phyloP scores from a whole-genome alignment of 2,888 invertebrate species.

The Actias luna region DNA sequence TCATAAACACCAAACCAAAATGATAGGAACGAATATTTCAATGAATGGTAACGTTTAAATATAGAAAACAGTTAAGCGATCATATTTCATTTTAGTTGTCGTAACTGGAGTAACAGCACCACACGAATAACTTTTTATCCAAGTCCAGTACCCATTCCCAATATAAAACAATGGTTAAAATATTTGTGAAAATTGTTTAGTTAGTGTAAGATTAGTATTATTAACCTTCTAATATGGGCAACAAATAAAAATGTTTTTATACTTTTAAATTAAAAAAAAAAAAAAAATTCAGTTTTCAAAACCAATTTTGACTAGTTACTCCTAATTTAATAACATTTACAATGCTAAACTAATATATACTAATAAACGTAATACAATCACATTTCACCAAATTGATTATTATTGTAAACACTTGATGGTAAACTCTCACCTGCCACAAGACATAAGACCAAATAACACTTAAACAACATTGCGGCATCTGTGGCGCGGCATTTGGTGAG shows the following conservation, averaged over 20 bases:
- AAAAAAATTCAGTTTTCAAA: neutral
- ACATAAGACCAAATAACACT: conserved; percentile 50
- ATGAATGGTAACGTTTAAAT: neutral
- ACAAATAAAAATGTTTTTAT: neutral
- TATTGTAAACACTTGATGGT: conserved; percentile 14
- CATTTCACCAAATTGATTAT: conserved; percentile 7
- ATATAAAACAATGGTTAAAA: neutral
- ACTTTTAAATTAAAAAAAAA: neutral
- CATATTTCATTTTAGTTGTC: neutral
- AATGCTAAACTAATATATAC: neutral
- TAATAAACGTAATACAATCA: neutral
- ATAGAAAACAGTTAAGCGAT: conserved; percentile 6
- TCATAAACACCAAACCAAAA: neutral
- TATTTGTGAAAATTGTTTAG: neutral
- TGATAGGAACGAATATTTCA: neutral
- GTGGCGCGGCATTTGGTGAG: conserved; percentile 29
- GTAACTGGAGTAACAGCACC: neutral
- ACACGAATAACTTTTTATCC: neutral
- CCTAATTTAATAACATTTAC: neutral
- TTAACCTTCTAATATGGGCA: neutral
- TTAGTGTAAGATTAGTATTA: neutral
- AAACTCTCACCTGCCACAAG: conserved; percentile 59
- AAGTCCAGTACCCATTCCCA: neutral
- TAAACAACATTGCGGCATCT: conserved; percentile 40
- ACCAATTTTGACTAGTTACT: neutral